phyloP scores from a whole-genome alignment of 2,888 invertebrate species.

The Salpingus planirostris region DNA sequence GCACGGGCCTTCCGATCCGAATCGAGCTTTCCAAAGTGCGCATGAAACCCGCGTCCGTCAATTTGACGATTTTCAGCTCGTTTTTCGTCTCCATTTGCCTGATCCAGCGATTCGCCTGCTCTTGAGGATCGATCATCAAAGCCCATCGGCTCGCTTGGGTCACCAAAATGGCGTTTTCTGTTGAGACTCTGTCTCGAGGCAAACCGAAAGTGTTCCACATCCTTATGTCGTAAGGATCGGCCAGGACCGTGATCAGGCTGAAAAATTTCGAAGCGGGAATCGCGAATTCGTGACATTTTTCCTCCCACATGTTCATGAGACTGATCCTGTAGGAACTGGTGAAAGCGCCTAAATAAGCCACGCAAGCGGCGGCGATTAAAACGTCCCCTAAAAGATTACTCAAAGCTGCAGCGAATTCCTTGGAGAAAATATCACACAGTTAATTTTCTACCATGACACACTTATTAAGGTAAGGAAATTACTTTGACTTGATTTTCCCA shows the following conservation, averaged over 20 bases:
- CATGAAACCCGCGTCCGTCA: slow-evolving; percentile 68
- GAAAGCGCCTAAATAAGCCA: slow-evolving; percentile 89
- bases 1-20: slow-evolving; percentile 73
- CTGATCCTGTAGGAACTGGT: slow-evolving; percentile 63
- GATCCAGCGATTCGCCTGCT: slow-evolving; percentile 91
- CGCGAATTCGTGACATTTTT: slow-evolving; percentile 51
- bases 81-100: slow-evolving; percentile 75
- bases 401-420: slow-evolving; percentile 58
- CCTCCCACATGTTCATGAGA: slow-evolving; percentile 60
- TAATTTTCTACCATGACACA: neutral
- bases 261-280: slow-evolving; percentile 62
- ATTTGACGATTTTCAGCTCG: slow-evolving; percentile 67
- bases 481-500: slow-evolving; percentile 72
- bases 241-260: slow-evolving; percentile 62
- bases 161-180: slow-evolving; percentile 88
- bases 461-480: slow-evolving; percentile 5
- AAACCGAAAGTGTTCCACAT: slow-evolving; percentile 85
- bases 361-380: slow-evolving; percentile 74
- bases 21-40: slow-evolving; percentile 73
- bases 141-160: slow-evolving; percentile 78
- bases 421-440: slow-evolving; percentile 10
- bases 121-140: slow-evolving; percentile 91
- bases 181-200: slow-evolving; percentile 79
- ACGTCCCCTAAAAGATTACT: slow-evolving; percentile 77
- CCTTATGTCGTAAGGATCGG: slow-evolving; percentile 79